A percentile compares a stretch with the other conserved stretches of the same genome.
Evolutionary conservation across 2,797 vertebrate species (phyloP).

Genomic region (Myotis vivesi): DNA sequence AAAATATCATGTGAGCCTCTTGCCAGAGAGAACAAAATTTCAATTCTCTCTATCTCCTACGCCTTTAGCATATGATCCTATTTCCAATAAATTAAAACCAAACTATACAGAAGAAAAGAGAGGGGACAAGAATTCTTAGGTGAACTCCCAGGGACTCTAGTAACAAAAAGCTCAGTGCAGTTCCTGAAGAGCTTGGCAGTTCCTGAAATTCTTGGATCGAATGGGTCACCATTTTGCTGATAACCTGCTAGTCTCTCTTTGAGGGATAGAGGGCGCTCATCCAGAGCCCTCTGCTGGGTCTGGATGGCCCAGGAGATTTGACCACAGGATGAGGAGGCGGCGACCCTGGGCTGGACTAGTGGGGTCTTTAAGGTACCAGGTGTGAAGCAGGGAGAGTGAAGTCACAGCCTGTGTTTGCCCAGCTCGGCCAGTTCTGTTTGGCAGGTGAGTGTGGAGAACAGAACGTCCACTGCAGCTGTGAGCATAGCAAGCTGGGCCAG

Average conservation of each 20-base stretch:
- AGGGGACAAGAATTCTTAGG: neutral
- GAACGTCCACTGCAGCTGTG: neutral
- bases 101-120: neutral
- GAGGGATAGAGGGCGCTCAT: neutral
- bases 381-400: neutral
- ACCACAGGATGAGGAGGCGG: neutral
- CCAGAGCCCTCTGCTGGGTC: neutral
- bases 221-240: neutral
- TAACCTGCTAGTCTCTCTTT: neutral
- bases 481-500: neutral
- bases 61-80: neutral
- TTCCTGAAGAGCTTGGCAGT: neutral
- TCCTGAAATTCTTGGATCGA: fast-evolving
- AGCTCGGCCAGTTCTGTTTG: neutral
- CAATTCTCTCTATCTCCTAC: neutral
- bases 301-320: neutral
- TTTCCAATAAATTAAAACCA: neutral
- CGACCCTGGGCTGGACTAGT: neutral
- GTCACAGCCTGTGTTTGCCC: neutral
- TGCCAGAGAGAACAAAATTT: neutral
- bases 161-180: neutral
- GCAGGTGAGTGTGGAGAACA: conserved; percentile 39
- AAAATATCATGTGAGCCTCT: neutral
- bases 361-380: neutral
- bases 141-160: neutral